These are phyloP conservation scores for Achatina immaculata DNA, from an alignment of 1,140 invertebrate species.

Conservation along the genomic window DNA sequence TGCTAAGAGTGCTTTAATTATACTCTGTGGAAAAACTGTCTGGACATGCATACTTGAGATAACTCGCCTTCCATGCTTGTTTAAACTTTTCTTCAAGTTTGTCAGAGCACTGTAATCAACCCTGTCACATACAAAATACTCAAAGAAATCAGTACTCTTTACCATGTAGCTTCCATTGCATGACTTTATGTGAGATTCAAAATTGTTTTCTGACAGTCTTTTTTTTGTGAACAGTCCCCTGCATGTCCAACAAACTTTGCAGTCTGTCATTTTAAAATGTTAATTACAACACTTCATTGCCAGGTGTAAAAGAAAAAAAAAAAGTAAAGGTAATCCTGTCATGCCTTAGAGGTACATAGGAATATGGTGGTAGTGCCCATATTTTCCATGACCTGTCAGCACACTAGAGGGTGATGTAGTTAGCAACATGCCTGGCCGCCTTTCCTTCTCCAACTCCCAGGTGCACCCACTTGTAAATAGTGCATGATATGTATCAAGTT, in stretches of 20 bases:
- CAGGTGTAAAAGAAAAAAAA: too few relatives aligned
- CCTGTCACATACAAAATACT: conserved; percentile 35
- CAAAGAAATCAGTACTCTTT: conserved; percentile 1
- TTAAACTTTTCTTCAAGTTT: conserved; percentile 21
- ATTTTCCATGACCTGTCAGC: too few relatives aligned
- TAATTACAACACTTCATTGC: too few relatives aligned
- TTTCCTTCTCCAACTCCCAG: too few relatives aligned
- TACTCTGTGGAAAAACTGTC: conserved; percentile 1
- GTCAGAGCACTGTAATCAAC: conserved; percentile 22
- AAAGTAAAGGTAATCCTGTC: too few relatives aligned
- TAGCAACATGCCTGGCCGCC: too few relatives aligned
- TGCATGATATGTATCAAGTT: background rate
- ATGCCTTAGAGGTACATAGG: too few relatives aligned
- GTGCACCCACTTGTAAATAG: background rate
- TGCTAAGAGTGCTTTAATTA: conserved; percentile 18
- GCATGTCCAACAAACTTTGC: conserved; percentile 36
- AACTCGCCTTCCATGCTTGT: background rate
- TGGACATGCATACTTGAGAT: conserved; percentile 8
- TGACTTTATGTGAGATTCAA: conserved; percentile 5
- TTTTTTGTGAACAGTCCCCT: conserved; percentile 24
- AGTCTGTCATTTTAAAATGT: conserved; percentile 3
- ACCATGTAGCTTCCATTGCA: background rate
- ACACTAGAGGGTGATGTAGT: too few relatives aligned
- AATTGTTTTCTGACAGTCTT: background rate
- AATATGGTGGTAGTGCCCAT: too few relatives aligned